Percentiles rank a stretch among this genome's conserved stretches.
These are phyloP conservation scores for Nomada fucata DNA, from an alignment of 2,888 invertebrate species.

Conservation along the genomic window DNA sequence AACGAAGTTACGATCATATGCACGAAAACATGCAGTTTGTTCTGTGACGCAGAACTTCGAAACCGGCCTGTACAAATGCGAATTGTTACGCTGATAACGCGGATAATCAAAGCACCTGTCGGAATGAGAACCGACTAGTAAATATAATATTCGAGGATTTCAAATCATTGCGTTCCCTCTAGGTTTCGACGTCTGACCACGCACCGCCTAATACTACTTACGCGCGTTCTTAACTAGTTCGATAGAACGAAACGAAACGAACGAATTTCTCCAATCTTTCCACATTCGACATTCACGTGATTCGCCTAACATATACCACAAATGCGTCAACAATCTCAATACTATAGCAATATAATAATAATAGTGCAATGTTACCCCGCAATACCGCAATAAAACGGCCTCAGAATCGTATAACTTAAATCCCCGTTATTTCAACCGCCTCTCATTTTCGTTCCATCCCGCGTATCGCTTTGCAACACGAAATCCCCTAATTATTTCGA, in stretches of 20 bases:
- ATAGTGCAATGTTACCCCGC: no score
- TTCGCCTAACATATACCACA: no score
- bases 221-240: background rate
- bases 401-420: background rate
- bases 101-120: constrained; percentile 1
- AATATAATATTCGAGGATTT: background rate
- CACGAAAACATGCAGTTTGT: background rate
- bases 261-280: no score
- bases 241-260: background rate
- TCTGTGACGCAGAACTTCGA: background rate
- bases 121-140: no score
- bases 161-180: background rate
- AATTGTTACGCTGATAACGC: no score
- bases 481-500: constrained; percentile 24
- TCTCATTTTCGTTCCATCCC: background rate
- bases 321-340: no score
- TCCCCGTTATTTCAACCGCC: background rate
- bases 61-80: background rate
- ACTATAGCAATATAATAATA: no score
- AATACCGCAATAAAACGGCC: no score
- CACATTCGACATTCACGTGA: no score
- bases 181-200: background rate
- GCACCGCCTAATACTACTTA: constrained; percentile 3
- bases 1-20: background rate
- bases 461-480: background rate